These are phyloP conservation scores for Melanerpes aurifrons DNA, from an alignment of 2,113 vertebrate species.

Conservation along the genomic window DNA sequence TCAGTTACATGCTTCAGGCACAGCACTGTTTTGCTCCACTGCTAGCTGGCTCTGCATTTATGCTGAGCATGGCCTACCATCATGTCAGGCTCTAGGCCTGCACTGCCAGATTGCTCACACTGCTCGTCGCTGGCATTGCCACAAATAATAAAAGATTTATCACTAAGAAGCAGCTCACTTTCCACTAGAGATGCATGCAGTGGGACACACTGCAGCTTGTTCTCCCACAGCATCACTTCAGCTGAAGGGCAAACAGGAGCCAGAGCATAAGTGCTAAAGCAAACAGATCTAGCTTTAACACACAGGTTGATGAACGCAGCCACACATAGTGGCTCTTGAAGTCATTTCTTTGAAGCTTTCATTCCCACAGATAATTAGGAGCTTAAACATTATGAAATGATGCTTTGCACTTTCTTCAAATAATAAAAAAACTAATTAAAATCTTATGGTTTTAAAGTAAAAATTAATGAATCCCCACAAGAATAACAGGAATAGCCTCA, in stretches of 20 bases:
- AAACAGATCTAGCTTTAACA: neutral
- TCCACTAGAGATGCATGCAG: rapidly evolving
- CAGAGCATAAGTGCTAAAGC: neutral
- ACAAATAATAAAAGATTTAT: neutral
- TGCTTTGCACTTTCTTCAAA: neutral
- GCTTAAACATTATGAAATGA: neutral
- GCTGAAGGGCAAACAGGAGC: slow-evolving; percentile 34
- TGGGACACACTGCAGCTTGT: neutral
- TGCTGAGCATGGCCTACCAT: no score
- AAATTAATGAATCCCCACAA: neutral
- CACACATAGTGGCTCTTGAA: neutral
- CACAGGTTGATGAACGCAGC: neutral
- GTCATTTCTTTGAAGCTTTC: neutral
- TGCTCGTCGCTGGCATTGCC: no score
- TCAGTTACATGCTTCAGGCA: no score
- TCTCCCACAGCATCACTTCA: neutral
- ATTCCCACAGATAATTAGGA: neutral
- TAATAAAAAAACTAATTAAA: neutral
- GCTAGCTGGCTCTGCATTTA: no score
- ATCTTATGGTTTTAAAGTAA: neutral
- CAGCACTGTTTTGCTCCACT: no score
- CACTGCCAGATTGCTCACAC: no score
- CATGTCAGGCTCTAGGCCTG: no score
- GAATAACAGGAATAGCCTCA: neutral
- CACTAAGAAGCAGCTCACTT: neutral